Evolutionary conservation across 2,888 invertebrate species (phyloP), one percentile per base, ranked within the genome.

Genomic region (Gasteruption jaculator): DNA sequence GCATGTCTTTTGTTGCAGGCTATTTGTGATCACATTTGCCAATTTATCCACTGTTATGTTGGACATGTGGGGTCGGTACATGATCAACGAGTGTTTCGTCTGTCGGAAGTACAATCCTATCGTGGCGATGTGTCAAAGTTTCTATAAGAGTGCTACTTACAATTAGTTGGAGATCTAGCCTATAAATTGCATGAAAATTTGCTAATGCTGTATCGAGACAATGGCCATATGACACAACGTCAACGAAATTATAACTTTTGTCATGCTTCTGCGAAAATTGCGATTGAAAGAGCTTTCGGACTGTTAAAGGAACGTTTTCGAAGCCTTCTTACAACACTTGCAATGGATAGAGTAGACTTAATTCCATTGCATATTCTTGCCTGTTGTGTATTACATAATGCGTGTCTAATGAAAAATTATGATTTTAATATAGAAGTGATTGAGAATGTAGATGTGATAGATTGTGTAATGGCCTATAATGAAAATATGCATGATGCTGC

Each of bases 41-140:
- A 21, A 43, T 46, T 43, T 31, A 45, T 24, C 4, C 40, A 48
- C 26, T 43, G 43, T 31, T 48, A 41, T 11, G 41, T 20, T 29
- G 48, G 45, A 4, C 39, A 43, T n/a, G 45, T 46, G 4, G 40
- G 41, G 22, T 48, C 45, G 11, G 43, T 48, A 5, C 38, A 48
- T 22, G 43, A 43, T 18, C 39, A 41, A 33, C 19, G 42, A 33
- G 45, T 48, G 10, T 45, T 45, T 18, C 22, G 42, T 10, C 31
- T 38, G 11, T 48, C 43, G 7, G 33, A 45, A 20, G 34, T 45
- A 4, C 34, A 42, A 14, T 4, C 11, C 2, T 42, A 45, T 36
- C 16, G 41, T 2, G 38, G 30, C 22, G 15, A 39, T 33, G 19
- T n/a, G 18, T 15, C 7, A 7, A 48, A 48, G 31, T 45, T 48